Evolutionary conservation across 2,888 invertebrate species (phyloP).

Genomic region (Eurytoma californica): DNA sequence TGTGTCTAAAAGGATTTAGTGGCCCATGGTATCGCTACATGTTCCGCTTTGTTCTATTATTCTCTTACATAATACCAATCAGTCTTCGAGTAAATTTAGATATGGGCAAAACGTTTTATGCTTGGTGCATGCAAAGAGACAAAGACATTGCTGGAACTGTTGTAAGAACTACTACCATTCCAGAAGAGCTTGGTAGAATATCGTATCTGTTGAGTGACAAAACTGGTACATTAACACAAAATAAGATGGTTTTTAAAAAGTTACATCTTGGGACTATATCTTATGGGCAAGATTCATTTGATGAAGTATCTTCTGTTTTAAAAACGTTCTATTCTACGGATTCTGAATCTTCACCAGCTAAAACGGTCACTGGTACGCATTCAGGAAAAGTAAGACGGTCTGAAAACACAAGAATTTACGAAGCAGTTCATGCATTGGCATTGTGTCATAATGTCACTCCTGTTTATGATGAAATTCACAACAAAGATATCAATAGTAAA

Average conservation of each 20-base stretch:
- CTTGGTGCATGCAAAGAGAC: slow-evolving; percentile 97
- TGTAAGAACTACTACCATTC: slow-evolving; percentile 97
- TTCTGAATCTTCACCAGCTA: slow-evolving; percentile 64
- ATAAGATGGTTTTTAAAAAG: slow-evolving; percentile 98
- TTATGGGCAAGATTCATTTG: slow-evolving; percentile 90
- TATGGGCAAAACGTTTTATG: slow-evolving; percentile 98
- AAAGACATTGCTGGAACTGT: slow-evolving; percentile 94
- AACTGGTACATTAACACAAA: slow-evolving; percentile 98
- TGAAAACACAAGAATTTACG: slow-evolving; percentile 86
- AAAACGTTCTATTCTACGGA: slow-evolving; percentile 65
- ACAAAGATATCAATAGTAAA: slow-evolving; percentile 60
- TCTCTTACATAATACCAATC: slow-evolving; percentile 99
- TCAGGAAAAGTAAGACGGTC: slow-evolving; percentile 80
- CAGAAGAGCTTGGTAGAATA: slow-evolving; percentile 97
- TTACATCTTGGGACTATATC: slow-evolving; percentile 95
- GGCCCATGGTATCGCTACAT: slow-evolving; percentile 98
- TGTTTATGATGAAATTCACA: slow-evolving; percentile 83
- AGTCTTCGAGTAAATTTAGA: slow-evolving; percentile 98
- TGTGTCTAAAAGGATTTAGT: slow-evolving; percentile 95
- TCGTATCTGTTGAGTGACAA: slow-evolving; percentile 98
- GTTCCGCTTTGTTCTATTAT: slow-evolving; percentile 96
- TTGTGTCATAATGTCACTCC: slow-evolving; percentile 99
- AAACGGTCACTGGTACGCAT: slow-evolving; percentile 57
- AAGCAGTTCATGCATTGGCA: slow-evolving; percentile 94
- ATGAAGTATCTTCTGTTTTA: slow-evolving; percentile 79